Percentiles rank a stretch among this genome's conserved stretches.
Evolutionary conservation across 2,797 vertebrate genomes (phyloP).

Genomic region (Mastacembelus armatus): DNA sequence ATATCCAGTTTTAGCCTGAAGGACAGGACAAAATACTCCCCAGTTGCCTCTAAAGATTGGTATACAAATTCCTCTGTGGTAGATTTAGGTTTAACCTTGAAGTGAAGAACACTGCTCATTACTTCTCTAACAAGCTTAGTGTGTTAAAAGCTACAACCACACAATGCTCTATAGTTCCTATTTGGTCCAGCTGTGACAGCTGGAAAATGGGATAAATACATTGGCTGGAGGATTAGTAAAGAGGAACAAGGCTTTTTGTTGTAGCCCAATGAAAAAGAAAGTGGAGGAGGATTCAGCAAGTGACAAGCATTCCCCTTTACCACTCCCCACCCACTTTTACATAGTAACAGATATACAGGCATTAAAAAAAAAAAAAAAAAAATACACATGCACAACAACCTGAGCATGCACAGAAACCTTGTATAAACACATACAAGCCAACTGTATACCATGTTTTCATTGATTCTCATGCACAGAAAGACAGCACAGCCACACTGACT

Average conservation of each 20-base stretch:
- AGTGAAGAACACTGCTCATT: conserved; percentile 30
- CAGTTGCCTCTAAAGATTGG: conserved; percentile 12
- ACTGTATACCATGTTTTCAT: neutral
- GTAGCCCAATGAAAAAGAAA: conserved; percentile 38
- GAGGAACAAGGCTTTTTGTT: conserved; percentile 31
- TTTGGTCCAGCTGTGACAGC: conserved; percentile 24
- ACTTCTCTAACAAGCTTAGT: conserved; percentile 64
- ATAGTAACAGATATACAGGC: conserved; percentile 17
- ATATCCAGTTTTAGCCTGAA: neutral
- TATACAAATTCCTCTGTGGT: conserved; percentile 12
- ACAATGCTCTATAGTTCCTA: conserved; percentile 55
- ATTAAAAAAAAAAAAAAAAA: no score
- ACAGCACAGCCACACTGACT: neutral
- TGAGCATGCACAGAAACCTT: neutral
- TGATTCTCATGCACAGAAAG: neutral
- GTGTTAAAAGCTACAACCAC: conserved; percentile 24
- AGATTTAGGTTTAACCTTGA: conserved; percentile 37
- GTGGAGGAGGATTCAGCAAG: conserved; percentile 50
- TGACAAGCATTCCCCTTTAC: conserved; percentile 33
- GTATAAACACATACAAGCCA: neutral
- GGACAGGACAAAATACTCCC: conserved; percentile 34
- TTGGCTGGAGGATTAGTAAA: conserved; percentile 38
- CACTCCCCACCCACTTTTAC: conserved; percentile 12
- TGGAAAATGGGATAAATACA: conserved; percentile 62
- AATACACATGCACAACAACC: no score